Evolutionary conservation across 92 coral and sea anemone species (phyloP).

Genomic region (Micromussa lordhowensis): DNA sequence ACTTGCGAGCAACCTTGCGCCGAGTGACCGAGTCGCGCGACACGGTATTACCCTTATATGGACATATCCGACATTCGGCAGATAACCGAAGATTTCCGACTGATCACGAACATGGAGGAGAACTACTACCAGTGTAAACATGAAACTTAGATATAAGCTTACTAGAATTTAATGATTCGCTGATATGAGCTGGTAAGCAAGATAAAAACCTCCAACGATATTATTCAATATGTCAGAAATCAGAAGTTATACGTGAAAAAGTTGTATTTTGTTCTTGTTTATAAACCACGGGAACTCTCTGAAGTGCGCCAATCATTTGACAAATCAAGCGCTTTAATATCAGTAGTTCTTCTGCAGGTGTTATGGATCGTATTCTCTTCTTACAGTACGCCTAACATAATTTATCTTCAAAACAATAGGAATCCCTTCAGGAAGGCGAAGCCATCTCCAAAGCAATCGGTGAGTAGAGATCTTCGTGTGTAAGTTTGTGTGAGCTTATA

Average conservation of each 20-base stretch:
- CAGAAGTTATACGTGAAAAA: neutral
- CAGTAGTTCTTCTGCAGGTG: neutral
- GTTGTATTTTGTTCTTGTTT: neutral
- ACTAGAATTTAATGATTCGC: neutral
- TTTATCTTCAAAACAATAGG: slow-evolving; percentile 31
- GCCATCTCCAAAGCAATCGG: slow-evolving; percentile 43
- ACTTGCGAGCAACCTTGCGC: no score
- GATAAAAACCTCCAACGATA: neutral
- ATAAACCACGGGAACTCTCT: slow-evolving; percentile 8
- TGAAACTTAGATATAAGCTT: no score
- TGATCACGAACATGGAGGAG: neutral
- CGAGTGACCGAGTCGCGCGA: neutral
- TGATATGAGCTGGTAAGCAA: slow-evolving; percentile 44
- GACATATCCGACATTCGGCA: neutral
- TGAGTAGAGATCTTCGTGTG: slow-evolving; percentile 3
- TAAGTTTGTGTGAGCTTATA: no score
- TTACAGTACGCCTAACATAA: neutral
- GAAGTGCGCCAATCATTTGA: neutral
- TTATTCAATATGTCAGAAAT: neutral
- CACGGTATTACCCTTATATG: slow-evolving; percentile 21
- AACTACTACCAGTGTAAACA: no score
- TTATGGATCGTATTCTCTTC: neutral
- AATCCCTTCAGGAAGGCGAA: slow-evolving; percentile 57
- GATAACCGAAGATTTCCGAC: neutral
- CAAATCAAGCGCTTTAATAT: neutral